Evolutionary conservation across 2,888 invertebrate genomes (phyloP).

Genomic region (Zeuzera pyrina): DNA sequence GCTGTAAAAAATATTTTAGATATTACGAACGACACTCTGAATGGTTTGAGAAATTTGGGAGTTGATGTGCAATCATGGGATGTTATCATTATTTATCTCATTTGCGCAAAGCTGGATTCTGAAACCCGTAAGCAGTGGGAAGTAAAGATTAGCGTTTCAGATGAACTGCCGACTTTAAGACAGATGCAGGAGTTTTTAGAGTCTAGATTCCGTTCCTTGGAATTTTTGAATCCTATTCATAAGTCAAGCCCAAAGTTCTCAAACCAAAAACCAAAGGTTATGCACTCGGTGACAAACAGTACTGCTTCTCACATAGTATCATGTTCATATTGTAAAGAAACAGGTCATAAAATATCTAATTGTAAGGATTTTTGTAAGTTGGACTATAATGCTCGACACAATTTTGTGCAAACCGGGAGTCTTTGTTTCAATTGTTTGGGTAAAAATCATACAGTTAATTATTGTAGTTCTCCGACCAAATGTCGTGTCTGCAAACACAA

Average conservation of each 20-base stretch:
- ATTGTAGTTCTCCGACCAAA: neutral
- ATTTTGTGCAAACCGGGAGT: no score
- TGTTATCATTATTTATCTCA: neutral
- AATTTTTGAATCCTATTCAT: neutral
- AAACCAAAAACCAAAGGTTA: neutral
- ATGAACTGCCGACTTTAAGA: neutral
- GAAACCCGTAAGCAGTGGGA: neutral
- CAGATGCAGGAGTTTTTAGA: neutral
- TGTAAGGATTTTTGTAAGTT: neutral
- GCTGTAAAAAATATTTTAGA: neutral
- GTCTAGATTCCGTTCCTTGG: neutral
- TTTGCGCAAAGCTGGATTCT: neutral
- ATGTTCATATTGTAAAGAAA: neutral
- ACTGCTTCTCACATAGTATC: neutral
- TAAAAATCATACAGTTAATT: neutral
- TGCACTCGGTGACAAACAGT: neutral
- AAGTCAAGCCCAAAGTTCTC: neutral
- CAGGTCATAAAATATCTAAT: neutral
- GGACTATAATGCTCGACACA: neutral
- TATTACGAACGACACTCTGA: neutral
- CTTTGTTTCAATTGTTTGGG: neutral
- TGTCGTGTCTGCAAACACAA: neutral
- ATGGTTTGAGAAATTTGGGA: neutral
- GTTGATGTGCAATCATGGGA: neutral
- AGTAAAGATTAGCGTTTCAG: neutral